Conservation (phyloP, 2,113 vertebrate species). For the Pampusana beccarii region DNA sequence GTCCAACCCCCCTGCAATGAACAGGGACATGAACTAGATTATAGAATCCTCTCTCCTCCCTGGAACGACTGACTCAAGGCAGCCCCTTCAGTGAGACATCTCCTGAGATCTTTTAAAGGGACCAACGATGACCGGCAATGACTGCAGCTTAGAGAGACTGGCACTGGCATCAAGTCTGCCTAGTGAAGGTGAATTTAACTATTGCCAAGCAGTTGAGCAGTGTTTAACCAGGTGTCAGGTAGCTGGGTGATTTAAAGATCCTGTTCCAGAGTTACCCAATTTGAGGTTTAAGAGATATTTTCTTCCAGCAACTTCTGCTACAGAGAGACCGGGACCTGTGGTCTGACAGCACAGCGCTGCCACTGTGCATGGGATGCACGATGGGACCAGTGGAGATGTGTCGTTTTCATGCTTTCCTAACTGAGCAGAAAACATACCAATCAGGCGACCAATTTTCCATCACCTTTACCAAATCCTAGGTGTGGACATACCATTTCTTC, state of each 20-base stretch:
- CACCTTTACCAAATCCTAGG: background rate
- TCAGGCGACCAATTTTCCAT: background rate
- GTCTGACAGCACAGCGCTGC: background rate
- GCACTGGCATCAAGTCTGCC: background rate
- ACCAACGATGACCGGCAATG: background rate
- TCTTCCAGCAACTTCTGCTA: background rate
- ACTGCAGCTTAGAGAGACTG: background rate
- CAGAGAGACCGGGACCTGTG: background rate
- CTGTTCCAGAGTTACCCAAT: background rate
- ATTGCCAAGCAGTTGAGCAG: background rate
- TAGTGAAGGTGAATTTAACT: background rate
- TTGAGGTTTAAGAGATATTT: background rate
- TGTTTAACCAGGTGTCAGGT: background rate
- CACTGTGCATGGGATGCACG: rapidly evolving
- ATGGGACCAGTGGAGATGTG: background rate
- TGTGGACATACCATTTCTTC: background rate
- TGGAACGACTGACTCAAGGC: background rate
- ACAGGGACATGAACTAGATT: background rate
- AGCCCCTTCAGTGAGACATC: background rate
- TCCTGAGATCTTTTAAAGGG: background rate
- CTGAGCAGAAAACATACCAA: background rate
- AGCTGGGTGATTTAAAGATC: background rate
- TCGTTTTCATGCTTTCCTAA: background rate
- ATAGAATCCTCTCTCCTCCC: background rate
- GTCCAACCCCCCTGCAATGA: background rate